A percentile compares a stretch with the other conserved stretches of the same genome.
Conservation (phyloP, 2,888 invertebrate species). For the Abrostola tripartita region DNA sequence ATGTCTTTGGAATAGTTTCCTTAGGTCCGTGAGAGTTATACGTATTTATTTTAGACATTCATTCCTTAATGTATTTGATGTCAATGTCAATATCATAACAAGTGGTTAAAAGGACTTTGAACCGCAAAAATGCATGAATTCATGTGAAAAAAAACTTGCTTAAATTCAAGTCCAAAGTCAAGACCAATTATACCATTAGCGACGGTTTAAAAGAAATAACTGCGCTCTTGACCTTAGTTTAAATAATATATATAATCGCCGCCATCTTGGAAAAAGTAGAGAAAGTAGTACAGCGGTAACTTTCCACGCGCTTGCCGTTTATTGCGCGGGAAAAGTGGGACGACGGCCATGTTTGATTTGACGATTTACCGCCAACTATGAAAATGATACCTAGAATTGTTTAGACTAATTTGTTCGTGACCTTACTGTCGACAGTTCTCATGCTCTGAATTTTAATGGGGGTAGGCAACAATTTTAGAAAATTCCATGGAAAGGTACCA, state of each 20-base stretch:
- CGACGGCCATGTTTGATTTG: conserved; percentile 83
- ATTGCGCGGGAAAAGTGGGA: conserved; percentile 86
- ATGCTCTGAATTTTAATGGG: background rate
- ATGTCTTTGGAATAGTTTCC: background rate
- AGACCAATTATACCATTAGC: conserved; percentile 38
- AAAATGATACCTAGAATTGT: conserved; percentile 47
- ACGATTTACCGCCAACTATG: conserved; percentile 72
- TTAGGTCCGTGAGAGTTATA: background rate
- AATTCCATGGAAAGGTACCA: conserved; percentile 37
- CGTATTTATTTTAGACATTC: background rate
- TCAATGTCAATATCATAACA: conserved; percentile 45
- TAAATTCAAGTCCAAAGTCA: conserved; percentile 30
- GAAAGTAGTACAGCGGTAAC: conserved; percentile 88
- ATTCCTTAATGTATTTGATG: conserved; percentile 14
- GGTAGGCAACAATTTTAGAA: conserved; percentile 15
- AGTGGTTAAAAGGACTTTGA: conserved; percentile 23
- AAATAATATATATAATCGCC: conserved; percentile 71
- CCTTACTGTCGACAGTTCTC: no score
- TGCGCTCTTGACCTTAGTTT: conserved; percentile 79
- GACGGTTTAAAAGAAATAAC: conserved; percentile 56
- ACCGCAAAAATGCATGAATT: conserved; percentile 22
- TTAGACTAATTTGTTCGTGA: conserved; percentile 26
- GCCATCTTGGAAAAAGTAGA: conserved; percentile 88
- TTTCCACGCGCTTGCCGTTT: conserved; percentile 84
- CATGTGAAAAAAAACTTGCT: conserved; percentile 30